phyloP scores from a whole-genome alignment of 2,797 vertebrate species.

The Rhinatrema bivittatum region DNA sequence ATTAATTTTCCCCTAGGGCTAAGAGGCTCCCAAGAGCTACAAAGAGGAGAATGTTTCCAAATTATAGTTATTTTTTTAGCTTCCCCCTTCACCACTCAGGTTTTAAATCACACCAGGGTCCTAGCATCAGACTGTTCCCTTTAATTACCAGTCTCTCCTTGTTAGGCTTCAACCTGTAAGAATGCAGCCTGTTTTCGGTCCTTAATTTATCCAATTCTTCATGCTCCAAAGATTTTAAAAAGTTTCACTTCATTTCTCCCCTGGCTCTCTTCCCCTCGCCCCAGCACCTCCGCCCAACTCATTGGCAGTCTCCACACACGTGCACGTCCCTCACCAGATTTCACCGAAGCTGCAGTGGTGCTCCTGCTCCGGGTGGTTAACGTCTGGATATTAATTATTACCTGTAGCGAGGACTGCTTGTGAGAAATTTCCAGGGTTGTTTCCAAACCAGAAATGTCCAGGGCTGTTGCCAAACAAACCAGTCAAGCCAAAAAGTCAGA shows the following conservation, averaged over 20 bases:
- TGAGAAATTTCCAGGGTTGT: too few species aligned
- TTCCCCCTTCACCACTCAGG: background rate
- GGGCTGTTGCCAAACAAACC: too few species aligned
- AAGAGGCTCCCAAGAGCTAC: background rate
- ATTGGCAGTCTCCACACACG: slow-evolving; percentile 3
- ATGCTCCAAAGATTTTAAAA: background rate
- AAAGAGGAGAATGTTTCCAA: background rate
- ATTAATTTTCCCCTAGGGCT: slow-evolving; percentile 74
- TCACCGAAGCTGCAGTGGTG: background rate
- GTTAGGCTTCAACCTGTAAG: background rate
- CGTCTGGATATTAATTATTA: too few species aligned
- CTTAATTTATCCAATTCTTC: slow-evolving; percentile 14
- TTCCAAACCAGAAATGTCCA: too few species aligned
- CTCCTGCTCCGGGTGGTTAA: too few species aligned
- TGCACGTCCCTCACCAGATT: background rate
- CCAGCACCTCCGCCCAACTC: slow-evolving; percentile 3
- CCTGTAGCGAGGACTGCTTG: too few species aligned
- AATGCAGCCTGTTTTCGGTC: background rate
- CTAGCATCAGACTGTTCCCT: background rate
- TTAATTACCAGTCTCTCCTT: background rate
- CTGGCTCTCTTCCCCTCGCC: slow-evolving; percentile 9
- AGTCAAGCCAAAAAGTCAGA: too few species aligned
- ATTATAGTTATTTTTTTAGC: accelerated
- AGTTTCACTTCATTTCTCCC: slow-evolving; percentile 8
- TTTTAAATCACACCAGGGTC: background rate